Conservation (phyloP, 2,888 invertebrate genomes). For the Teleogryllus oceanicus region DNA sequence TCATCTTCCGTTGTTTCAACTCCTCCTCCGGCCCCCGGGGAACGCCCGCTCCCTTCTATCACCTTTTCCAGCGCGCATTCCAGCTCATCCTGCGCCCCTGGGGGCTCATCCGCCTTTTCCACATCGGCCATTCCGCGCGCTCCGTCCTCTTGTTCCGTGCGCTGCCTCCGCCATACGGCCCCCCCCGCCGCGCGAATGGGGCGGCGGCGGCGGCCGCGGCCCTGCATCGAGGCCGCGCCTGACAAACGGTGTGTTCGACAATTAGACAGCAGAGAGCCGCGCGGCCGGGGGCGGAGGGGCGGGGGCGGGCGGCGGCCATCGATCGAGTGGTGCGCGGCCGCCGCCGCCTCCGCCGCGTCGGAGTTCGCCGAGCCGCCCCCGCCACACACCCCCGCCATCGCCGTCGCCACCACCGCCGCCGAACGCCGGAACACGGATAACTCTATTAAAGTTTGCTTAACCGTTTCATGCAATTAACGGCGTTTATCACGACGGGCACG, state of each 20-base stretch:
- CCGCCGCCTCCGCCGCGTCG: not conserved
- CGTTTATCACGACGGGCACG: slow-evolving; percentile 18
- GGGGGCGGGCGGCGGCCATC: not conserved
- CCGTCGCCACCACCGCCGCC: not conserved
- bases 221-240: not conserved
- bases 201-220: too few species aligned
- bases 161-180: too few species aligned
- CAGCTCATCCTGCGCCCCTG: not conserved
- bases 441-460: slow-evolving; percentile 18
- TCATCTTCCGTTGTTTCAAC: too few species aligned
- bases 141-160: too few species aligned
- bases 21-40: too few species aligned
- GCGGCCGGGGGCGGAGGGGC: not conserved
- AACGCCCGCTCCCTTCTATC: not conserved
- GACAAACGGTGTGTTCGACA: slow-evolving; percentile 18
- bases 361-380: not conserved
- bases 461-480: slow-evolving; percentile 18
- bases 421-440: slow-evolving; percentile 18
- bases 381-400: not conserved
- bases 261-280: slow-evolving; percentile 1
- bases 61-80: not conserved
- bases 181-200: not conserved
- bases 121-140: not conserved
- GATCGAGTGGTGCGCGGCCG: not conserved
- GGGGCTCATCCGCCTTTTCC: not conserved